Evolutionary conservation across 2,888 invertebrate species (phyloP).

Genomic region (Nysson spinosus): DNA sequence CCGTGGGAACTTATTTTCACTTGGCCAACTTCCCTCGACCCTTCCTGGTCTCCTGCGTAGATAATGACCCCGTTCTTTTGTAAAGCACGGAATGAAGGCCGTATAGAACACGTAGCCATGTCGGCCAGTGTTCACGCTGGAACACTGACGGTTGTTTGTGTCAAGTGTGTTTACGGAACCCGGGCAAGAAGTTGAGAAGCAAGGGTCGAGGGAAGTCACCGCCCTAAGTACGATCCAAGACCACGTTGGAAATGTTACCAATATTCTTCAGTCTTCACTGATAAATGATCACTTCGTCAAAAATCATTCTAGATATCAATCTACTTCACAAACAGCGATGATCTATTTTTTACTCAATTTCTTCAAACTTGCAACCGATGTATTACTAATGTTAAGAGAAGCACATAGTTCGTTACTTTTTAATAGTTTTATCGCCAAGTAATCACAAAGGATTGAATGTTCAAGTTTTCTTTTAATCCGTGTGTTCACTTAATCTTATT

Average conservation of each 20-base stretch:
- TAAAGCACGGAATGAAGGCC: constrained; percentile 41
- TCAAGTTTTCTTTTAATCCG: too few relatives aligned
- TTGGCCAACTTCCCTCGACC: constrained; percentile 51
- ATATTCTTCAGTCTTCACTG: neutral
- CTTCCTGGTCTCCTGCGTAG: constrained; percentile 45
- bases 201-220: constrained; percentile 35
- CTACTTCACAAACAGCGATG: too few relatives aligned
- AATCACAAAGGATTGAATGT: too few relatives aligned
- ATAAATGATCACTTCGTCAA: neutral
- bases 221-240: neutral
- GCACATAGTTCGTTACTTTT: too few relatives aligned
- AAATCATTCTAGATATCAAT: too few relatives aligned
- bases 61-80: constrained; percentile 58
- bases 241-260: neutral
- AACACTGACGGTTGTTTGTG: constrained; percentile 16
- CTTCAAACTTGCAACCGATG: too few relatives aligned
- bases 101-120: constrained; percentile 47
- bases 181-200: constrained; percentile 7
- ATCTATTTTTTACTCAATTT: too few relatives aligned
- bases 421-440: too few relatives aligned
- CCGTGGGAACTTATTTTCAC: constrained; percentile 23
- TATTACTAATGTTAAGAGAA: too few relatives aligned
- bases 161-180: constrained; percentile 28
- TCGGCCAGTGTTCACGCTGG: constrained; percentile 28
- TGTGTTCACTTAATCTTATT: too few relatives aligned